Evolutionary conservation across 2,797 vertebrate genomes (phyloP), one percentile per base, ranked within the genome.

Genomic region (Pseudopleuronectes americanus): DNA sequence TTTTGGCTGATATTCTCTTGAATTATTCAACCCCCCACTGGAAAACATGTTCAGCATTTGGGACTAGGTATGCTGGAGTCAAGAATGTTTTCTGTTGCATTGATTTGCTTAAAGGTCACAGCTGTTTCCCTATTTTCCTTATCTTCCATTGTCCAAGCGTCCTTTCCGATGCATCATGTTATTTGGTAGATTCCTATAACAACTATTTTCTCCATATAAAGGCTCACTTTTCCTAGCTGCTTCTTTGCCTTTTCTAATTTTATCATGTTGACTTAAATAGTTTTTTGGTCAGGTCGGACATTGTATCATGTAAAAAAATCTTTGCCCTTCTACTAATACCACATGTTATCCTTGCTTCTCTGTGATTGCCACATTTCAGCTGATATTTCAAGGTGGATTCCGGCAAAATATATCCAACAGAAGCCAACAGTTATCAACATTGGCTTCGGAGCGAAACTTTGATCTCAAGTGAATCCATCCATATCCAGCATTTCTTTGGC

Each of bases 21-120:
- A 80, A 71, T 76, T 87, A 71, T 89, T 88, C 71, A 84, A 80
- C 70, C 74, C 64, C 76, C 64, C 74, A 87, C 81, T 90, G 84
- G 83, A 90, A 88, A 90, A 86, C 86, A 91, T 90, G 80, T 86
- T 79, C 59, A 81, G 76, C 84, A 88, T 93, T 88, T 90, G 84
- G 80, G 80, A 16, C 72, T 77, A 69, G 57, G 57, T 86, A 58
- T 79, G 71, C 67, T 78, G 57, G 57, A 86, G 26, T 74, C 62
- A 54, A 80, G 66, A 79, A 75, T 80, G 77, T 70, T 71, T 65
- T 77, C 76, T 77, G 45, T 82, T 87, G 65, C 84, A 80, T 90
- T 91, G 87, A 83, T 90, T 91, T 87, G 57, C 68, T 81, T 62
- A 57, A 80, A 81, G 80, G 61, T 79, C 73, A 63, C 76, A 85